Evolutionary conservation across 2,113 vertebrate genomes (phyloP), one percentile per base, ranked within the genome.

Genomic region (Poeciliopsis turrubarensis): DNA sequence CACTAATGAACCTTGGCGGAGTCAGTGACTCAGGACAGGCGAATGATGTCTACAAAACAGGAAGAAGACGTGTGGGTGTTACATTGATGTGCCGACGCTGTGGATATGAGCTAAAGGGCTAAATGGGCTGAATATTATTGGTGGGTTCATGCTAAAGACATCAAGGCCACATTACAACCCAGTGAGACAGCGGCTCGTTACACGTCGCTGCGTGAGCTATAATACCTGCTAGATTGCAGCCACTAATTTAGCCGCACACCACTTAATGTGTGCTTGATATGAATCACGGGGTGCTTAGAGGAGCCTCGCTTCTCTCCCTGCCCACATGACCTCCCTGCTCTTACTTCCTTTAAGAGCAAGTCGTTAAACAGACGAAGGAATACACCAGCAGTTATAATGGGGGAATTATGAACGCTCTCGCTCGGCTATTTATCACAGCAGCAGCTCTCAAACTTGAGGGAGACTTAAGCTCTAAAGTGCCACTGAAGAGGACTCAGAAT

Each of bases 1-100:
- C 84, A 60, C 87, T 93, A 91, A 90, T 89, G 87, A 92, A 93
- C 83, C 90, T 83, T 87, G 90, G 79, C 81, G 6, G 79, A 89
- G 92, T 89, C 90, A 86, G 74, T 91, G 92, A 92, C 89, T 91
- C 88, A 91, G 84, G 76, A 85, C 77, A 78, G 68, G 86, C 70
- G 81, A 82, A 88, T 84, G 86, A 70, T 83, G 82, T 88, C 84
- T 82, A 78, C 80, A 86, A 84, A 91, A 90, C 87, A 87, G 87
- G 85, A 89, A 83, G 80, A 80, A 65, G 87, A 81, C 87, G 70
- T 73, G 83, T 89, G 92, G 76, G 87, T 79, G 89, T 84, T 64
- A 64, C 60, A 83, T 47, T 66, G 65, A 78, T 82, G 89, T 87
- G 72, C 87, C 86, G 89, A 87, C 80, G 1, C 74, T 3, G 80